Evolutionary conservation across 2,113 vertebrate genomes (phyloP).

Genomic region (Gopherus flavomarginatus): DNA sequence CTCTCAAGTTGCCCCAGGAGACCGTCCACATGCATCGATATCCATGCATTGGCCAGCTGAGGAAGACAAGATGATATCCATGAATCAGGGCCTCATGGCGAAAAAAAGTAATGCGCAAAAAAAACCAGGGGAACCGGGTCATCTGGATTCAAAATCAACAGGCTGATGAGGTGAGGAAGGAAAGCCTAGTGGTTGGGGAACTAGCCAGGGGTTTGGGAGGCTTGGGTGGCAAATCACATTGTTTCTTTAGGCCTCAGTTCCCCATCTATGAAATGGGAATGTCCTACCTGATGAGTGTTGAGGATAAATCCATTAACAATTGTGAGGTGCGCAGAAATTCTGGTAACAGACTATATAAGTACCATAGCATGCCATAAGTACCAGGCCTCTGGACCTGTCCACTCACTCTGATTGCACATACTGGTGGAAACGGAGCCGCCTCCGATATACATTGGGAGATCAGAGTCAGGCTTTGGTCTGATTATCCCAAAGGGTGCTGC

Average conservation of each 20-base stretch:
- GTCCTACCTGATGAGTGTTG: background rate
- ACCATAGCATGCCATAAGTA: too few relatives aligned
- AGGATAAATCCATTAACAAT: background rate
- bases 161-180: background rate
- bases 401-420: background rate
- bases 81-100: background rate
- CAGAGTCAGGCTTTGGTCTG: too few relatives aligned
- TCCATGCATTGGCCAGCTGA: background rate
- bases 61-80: background rate
- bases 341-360: background rate
- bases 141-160: background rate
- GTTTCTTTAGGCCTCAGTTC: background rate
- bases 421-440: background rate
- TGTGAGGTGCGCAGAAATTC: background rate
- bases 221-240: background rate
- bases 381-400: background rate
- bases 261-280: background rate
- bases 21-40: too few relatives aligned
- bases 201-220: background rate
- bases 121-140: background rate
- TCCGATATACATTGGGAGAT: background rate
- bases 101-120: background rate
- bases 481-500: too few relatives aligned
- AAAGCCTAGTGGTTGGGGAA: background rate
- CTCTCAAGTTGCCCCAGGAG: background rate